Evolutionary conservation across 2,113 vertebrate genomes (phyloP).

Genomic region (Prinia subflava): DNA sequence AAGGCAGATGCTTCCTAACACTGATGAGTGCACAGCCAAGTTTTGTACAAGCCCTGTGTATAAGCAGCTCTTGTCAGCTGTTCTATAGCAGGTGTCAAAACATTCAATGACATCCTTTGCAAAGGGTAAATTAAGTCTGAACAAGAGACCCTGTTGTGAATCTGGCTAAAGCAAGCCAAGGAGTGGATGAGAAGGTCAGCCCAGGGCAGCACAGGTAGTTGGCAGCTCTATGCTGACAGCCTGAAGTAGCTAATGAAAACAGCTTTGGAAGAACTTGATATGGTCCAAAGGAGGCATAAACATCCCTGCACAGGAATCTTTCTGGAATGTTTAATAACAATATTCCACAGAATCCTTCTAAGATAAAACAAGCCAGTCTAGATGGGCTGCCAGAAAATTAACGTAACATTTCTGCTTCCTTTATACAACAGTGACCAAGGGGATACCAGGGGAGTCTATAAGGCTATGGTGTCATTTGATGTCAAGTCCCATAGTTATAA

Average conservation of each 20-base stretch:
- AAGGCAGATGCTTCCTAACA: neutral
- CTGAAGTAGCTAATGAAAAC: neutral
- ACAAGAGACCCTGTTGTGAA: neutral
- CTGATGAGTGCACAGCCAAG: neutral
- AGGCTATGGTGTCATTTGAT: neutral
- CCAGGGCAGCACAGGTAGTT: neutral
- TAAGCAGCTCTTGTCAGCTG: neutral
- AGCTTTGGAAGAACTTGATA: neutral
- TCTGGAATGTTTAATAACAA: neutral
- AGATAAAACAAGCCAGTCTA: neutral
- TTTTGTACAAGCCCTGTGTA: neutral
- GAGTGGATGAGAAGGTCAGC: neutral
- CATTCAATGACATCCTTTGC: neutral
- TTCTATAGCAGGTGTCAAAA: neutral
- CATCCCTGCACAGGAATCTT: neutral
- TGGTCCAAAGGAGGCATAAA: neutral
- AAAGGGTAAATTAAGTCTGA: neutral
- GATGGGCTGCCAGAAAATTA: neutral
- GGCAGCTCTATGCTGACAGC: neutral
- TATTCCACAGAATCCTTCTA: neutral
- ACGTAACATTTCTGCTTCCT: neutral
- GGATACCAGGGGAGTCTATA: neutral
- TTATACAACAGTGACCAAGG: neutral
- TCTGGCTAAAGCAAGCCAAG: neutral
- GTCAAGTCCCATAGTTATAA: neutral